Evolutionary conservation across 92 coral and sea anemone species (phyloP), one percentile per base, ranked within the genome.

Genomic region (Plumapathes pennacea): DNA sequence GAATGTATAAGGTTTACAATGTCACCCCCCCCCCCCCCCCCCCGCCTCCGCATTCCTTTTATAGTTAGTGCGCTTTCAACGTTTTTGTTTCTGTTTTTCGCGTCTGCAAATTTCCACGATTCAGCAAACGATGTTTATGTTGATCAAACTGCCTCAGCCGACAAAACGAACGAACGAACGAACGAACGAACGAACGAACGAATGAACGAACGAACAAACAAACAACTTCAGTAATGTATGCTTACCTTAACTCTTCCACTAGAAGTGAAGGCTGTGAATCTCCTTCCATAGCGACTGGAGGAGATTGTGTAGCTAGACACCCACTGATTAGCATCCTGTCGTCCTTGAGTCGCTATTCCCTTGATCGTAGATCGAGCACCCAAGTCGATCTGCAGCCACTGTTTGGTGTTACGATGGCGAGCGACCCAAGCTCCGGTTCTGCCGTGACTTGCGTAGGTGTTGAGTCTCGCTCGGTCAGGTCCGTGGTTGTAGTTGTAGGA

Each of bases 381-480:
- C 41, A 77, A 66, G 54, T 90, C 97, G 17, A 87, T 56, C 72
- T 84, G 88, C 44, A 83, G 69, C 89, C 92, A 92, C 23, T 89
- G 96, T 15, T 48, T 69, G 44, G 62, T 43, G 61, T 89, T 83
- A 11, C 67, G 59, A 18, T 63, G 3, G 48, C 48, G 62, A 11
- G 98, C 96, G 30, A 77, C 52, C 98, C 98, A 92, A 52, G 91
- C 96, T 0, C 98, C 98, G 4, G 75, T 63, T 48, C 98, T 72
- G 10, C 88, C 73, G 26, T 63, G 43, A 28, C 79, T 53, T 32
- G 69, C 64, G 18, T 71, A 61, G n/a, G 71, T 72, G 56, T 90
- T 90, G 28, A 90, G 46, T 23, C 97, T 88, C 13, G 80, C 83
- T 43, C 89, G 71, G 54, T 81, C 86, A 10, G 95, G 81, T 30